phyloP scores from a whole-genome alignment of 2,113 vertebrate genomes.

The Gobio gobio region DNA sequence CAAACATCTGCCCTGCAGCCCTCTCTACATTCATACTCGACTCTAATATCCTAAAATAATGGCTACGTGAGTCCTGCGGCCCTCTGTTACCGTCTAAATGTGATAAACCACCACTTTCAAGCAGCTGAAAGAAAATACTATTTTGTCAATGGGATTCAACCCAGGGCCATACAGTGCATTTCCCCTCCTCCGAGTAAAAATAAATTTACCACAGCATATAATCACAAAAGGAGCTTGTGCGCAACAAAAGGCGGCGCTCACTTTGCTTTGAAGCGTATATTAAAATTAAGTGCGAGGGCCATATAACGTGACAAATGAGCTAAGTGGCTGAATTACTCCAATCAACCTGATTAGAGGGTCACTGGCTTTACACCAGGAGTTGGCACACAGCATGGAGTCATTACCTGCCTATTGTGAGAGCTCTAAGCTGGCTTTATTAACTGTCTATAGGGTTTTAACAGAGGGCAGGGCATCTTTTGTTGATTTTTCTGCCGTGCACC shows the following conservation, averaged over 20 bases:
- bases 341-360: constrained; percentile 50
- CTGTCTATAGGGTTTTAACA: neutral
- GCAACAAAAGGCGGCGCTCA: constrained; percentile 18
- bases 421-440: neutral
- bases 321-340: constrained; percentile 41
- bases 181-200: constrained; percentile 1
- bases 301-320: constrained; percentile 46
- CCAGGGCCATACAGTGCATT: constrained; percentile 3
- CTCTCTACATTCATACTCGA: constrained; percentile 67
- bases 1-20: constrained; percentile 65
- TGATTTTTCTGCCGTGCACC: constrained; percentile 60
- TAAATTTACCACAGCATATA: constrained; percentile 22
- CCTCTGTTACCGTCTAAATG: constrained; percentile 67
- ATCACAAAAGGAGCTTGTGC: constrained; percentile 22
- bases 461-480: neutral
- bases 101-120: constrained; percentile 70
- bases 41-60: constrained; percentile 72
- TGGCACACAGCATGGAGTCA: constrained; percentile 31
- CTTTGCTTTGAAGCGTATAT: constrained; percentile 31
- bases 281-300: constrained; percentile 28
- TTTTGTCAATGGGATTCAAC: constrained; percentile 23
- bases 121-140: constrained; percentile 58
- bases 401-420: constrained; percentile 45
- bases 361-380: constrained; percentile 18
- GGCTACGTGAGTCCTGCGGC: constrained; percentile 63